These are phyloP conservation scores for Siniperca scherzeri DNA, from an alignment of 2,797 vertebrate genomes.

Conservation along the genomic window DNA sequence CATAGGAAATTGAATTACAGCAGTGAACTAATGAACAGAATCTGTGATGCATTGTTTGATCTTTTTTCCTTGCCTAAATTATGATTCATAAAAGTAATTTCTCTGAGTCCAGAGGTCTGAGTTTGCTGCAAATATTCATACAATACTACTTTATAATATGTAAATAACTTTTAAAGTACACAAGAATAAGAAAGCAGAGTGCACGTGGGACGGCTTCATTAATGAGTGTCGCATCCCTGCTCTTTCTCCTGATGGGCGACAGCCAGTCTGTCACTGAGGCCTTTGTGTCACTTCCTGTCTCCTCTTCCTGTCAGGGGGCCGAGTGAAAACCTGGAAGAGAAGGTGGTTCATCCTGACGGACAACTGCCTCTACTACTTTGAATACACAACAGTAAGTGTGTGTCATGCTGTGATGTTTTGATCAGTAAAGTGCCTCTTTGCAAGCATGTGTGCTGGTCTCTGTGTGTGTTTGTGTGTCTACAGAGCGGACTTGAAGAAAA, in stretches of 20 bases:
- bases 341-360: conserved; percentile 96
- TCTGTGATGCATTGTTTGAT: not conserved
- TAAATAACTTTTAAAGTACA: not conserved
- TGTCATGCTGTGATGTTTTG: not conserved
- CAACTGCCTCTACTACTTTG: conserved; percentile 97
- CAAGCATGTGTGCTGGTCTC: not conserved
- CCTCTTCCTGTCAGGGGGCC: conserved; percentile 87
- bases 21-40: not conserved
- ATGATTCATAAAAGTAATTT: not conserved
- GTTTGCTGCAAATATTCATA: not conserved
- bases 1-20: conserved; percentile 37
- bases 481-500: not conserved
- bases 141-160: not conserved
- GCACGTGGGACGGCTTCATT: conserved; percentile 18
- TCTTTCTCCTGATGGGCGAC: conserved; percentile 65
- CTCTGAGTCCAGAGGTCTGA: not conserved
- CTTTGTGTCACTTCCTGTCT: conserved; percentile 68
- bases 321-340: conserved; percentile 96
- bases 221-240: conserved; percentile 40
- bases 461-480: not conserved
- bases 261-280: conserved; percentile 66
- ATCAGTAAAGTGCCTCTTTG: conserved; percentile 1
- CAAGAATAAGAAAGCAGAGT: not conserved
- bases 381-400: conserved; percentile 94
- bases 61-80: not conserved